Percentiles rank a stretch among this genome's conserved stretches.
phyloP scores from a whole-genome alignment of 2,113 vertebrate species.

The Sander vitreus region DNA sequence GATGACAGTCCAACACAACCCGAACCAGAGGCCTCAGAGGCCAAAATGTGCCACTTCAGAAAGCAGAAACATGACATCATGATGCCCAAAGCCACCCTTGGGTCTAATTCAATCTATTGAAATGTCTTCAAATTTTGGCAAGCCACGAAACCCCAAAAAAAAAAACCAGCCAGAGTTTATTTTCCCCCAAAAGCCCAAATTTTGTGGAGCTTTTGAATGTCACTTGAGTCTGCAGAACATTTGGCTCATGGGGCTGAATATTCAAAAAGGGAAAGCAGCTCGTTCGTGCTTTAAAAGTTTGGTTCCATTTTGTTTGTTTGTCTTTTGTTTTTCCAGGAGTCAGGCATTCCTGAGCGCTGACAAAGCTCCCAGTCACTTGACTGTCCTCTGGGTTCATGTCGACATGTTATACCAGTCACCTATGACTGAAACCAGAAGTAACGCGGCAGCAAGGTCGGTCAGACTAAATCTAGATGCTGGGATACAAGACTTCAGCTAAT shows the following conservation, averaged over 20 bases:
- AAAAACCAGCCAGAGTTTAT: constrained; percentile 20
- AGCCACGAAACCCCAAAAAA: constrained; percentile 32
- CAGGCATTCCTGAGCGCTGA: constrained; percentile 50
- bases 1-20: constrained; percentile 30
- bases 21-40: not conserved
- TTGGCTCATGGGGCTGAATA: constrained; percentile 5
- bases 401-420: constrained; percentile 45
- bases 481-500: too few species aligned
- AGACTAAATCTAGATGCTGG: not conserved
- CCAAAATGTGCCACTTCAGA: constrained; percentile 54
- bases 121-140: constrained; percentile 47
- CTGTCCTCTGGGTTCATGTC: constrained; percentile 55
- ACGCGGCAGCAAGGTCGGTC: constrained; percentile 3
- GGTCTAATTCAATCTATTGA: constrained; percentile 53
- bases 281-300: constrained; percentile 19
- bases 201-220: constrained; percentile 20
- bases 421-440: constrained; percentile 43
- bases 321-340: constrained; percentile 39
- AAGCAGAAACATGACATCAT: constrained; percentile 54
- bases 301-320: constrained; percentile 59
- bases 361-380: constrained; percentile 29
- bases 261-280: constrained; percentile 33
- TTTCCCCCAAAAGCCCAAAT: constrained; percentile 33
- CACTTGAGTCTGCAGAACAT: constrained; percentile 33
- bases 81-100: constrained; percentile 31